Evolutionary conservation across 2,113 vertebrate species (phyloP), one percentile per base, ranked within the genome.

Genomic region (Chlamydotis undulata): DNA sequence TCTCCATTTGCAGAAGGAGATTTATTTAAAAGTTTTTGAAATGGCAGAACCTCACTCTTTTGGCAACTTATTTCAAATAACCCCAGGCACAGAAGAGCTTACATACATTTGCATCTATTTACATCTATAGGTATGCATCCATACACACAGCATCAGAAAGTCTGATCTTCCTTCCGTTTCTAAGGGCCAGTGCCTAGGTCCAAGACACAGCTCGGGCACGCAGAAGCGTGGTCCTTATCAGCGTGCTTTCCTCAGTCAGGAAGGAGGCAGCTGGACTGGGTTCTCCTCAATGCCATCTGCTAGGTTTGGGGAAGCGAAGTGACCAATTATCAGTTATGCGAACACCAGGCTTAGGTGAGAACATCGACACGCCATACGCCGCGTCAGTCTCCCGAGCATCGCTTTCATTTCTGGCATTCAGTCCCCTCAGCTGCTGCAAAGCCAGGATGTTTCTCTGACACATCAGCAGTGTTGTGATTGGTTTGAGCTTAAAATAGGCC

Each of bases 401-500:
- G 3, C 52, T 63, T 35, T 25, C 19, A 0, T 33, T 95, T 67
- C 95, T 95, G 95, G 96, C 96, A 87, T 1, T n/a, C 3, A 0
- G 61, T 67, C 75, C 74, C 76, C 77, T 89, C 87, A 89, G 95
- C 90, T 93, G 90, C 81, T 79, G 93, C 90, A 92, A 37, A 94
- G 88, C 87, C 95, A 81, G 68, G 93, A 90, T 92, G 91, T 93
- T 96, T 93, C 91, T 81, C 41, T 81, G 92, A 96, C 85, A 95
- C 89, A 87, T 86, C 93, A 94, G 77, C 92, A 74, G 76, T 67
- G 87, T 67, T 95, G 94, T 56, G 89, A 96, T 90, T 92, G 96
- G 92, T 73, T 39, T 95, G 82, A 80, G 67, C 80, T 95, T 96
- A 96, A 94, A 96, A 96, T 83, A 92, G 96, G 92, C 82, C 64